Evolutionary conservation across 2,888 invertebrate genomes (phyloP).

Genomic region (Dicycla oo): DNA sequence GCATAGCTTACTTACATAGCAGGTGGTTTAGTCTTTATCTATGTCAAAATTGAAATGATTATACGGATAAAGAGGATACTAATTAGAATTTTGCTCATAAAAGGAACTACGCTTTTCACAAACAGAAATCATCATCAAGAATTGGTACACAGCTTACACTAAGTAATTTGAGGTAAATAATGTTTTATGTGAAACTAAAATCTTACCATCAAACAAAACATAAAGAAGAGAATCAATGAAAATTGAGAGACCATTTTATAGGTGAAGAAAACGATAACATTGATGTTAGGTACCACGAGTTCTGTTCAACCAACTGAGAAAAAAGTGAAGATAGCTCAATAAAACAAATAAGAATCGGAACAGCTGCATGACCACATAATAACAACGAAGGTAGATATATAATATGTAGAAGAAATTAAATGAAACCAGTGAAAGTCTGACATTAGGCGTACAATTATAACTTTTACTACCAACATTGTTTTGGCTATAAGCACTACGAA

Average conservation of each 20-base stretch:
- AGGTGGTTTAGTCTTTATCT: not conserved
- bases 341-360: slow-evolving; percentile 15
- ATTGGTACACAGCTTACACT: not conserved
- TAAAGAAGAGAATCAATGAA: not conserved
- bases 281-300: not conserved
- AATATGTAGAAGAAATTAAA: slow-evolving; percentile 18
- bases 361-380: not conserved
- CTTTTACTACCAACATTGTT: slow-evolving; percentile 53
- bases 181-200: not conserved
- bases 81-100: not conserved
- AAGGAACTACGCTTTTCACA: not conserved
- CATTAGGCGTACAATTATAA: slow-evolving; percentile 48
- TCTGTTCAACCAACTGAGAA: not conserved
- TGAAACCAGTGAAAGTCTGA: slow-evolving; percentile 53
- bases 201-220: not conserved
- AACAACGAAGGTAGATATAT: not conserved
- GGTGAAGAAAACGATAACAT: not conserved
- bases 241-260: not conserved
- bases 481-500: slow-evolving; percentile 30
- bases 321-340: not conserved
- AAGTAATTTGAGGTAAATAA: not conserved
- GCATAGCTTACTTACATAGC: not conserved
- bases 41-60: not conserved
- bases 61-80: not conserved
- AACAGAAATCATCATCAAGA: not conserved